These are phyloP conservation scores for Calypte anna DNA, from an alignment of 2,113 vertebrate species.

Conservation along the genomic window DNA sequence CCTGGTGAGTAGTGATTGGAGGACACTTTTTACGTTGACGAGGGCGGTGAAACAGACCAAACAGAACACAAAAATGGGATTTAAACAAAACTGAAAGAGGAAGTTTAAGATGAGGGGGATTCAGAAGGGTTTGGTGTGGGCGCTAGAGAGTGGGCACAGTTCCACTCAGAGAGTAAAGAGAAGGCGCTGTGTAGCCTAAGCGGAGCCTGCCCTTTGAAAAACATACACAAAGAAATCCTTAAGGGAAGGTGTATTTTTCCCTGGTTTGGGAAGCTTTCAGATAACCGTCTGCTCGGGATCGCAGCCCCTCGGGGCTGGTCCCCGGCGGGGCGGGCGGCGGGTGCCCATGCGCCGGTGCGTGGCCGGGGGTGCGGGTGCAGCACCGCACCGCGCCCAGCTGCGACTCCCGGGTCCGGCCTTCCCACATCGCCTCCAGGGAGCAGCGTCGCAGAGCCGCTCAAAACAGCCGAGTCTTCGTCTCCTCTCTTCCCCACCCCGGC, in stretches of 20 bases:
- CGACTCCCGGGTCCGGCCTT: background rate
- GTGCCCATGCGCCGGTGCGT: background rate
- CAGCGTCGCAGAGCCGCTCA: background rate
- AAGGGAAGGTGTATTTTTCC: background rate
- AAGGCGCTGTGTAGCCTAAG: background rate
- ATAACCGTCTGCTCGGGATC: background rate
- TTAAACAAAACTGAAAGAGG: background rate
- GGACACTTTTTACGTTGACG: background rate
- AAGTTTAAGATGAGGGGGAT: background rate
- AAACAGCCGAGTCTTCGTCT: too few species aligned
- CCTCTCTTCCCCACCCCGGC: fast-evolving
- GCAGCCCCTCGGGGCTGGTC: background rate
- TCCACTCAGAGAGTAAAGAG: background rate
- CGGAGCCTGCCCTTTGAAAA: background rate
- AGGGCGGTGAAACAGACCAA: background rate
- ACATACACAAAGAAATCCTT: background rate
- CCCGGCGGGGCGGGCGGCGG: too few species aligned
- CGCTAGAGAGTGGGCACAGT: background rate
- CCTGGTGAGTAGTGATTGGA: slow-evolving; percentile 15
- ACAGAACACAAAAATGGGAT: background rate
- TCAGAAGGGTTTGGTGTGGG: background rate
- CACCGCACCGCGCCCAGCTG: background rate
- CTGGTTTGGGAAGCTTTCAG: background rate
- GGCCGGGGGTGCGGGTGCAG: background rate
- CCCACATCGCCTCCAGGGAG: background rate